A percentile compares a stretch with the other conserved stretches of the same genome.
Conservation (phyloP, 2,113 vertebrate species). For the Hippopotamus amphibius region DNA sequence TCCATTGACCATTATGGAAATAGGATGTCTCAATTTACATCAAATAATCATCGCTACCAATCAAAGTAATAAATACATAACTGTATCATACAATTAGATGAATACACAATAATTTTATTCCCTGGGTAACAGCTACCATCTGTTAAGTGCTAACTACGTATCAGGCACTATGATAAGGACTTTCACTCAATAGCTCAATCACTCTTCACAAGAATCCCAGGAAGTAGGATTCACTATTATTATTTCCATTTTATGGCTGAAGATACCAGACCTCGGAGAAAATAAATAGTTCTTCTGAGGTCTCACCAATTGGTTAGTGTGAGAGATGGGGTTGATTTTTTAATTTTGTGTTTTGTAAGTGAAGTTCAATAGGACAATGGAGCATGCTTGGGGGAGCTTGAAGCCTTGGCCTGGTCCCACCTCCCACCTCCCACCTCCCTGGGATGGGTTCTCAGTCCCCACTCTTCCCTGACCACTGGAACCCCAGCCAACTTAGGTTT, state of each 20-base stretch:
- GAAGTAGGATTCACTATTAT: neutral
- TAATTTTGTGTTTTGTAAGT: slow-evolving; percentile 1
- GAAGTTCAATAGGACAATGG: neutral
- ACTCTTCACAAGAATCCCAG: neutral
- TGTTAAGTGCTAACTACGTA: neutral
- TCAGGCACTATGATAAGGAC: neutral
- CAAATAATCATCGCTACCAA: slow-evolving; percentile 26
- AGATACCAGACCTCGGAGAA: neutral
- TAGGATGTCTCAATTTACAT: neutral
- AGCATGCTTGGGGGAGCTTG: neutral
- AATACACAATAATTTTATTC: neutral
- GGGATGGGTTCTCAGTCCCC: neutral
- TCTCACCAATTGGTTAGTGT: neutral
- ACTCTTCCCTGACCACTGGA: neutral
- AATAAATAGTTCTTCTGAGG: neutral
- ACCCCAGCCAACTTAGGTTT: neutral
- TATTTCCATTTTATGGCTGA: neutral
- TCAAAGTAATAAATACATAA: neutral
- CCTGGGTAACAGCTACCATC: neutral
- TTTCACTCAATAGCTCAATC: neutral
- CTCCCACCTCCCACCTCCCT: neutral
- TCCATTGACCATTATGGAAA: neutral
- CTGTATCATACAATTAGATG: neutral
- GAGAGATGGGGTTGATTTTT: neutral
- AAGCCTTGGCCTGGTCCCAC: neutral